A percentile compares a stretch with the other conserved stretches of the same genome.
phyloP scores from a whole-genome alignment of 1,140 invertebrate genomes.

The Idris sp. region DNA sequence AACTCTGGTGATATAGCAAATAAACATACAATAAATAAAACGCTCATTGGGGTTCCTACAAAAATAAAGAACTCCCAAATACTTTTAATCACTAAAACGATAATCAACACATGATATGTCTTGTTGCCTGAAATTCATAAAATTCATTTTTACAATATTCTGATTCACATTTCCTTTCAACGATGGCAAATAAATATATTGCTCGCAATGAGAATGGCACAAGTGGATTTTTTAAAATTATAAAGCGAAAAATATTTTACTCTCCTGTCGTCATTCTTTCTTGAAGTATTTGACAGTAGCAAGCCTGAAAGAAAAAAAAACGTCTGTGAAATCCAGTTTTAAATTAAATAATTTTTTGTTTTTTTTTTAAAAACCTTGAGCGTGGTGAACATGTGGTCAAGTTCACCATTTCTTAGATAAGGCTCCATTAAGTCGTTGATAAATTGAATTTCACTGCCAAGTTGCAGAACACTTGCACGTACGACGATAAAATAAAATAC shows the following conservation, averaged over 20 bases:
- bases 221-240: constrained; percentile 18
- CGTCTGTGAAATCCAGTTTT: too few species aligned
- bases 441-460: constrained; percentile 91
- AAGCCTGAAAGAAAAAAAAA: constrained; percentile 83
- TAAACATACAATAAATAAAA: constrained; percentile 34
- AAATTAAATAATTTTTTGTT: constrained; percentile 25
- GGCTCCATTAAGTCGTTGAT: constrained; percentile 90
- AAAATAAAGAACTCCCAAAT: constrained; percentile 15
- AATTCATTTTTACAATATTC: constrained; percentile 1
- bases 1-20: constrained; percentile 6
- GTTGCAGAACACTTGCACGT: constrained; percentile 86
- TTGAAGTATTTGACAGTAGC: constrained; percentile 85
- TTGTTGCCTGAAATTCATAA: constrained; percentile 24
- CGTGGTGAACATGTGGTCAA: constrained; percentile 91
- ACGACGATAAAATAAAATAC: constrained; percentile 92
- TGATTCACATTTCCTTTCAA: constrained; percentile 1
- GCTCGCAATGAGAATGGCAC: constrained; percentile 31
- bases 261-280: constrained; percentile 80
- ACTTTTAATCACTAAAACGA: constrained; percentile 11
- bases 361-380: constrained; percentile 80
- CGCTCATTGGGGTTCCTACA: constrained; percentile 7
- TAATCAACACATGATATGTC: constrained; percentile 32
- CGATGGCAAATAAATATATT: constrained; percentile 33
- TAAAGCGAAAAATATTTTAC: constrained; percentile 45
- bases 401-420: constrained; percentile 85